These are phyloP conservation scores for Pomatostomus ruficeps DNA, from an alignment of 2,113 vertebrate species.

Conservation along the genomic window DNA sequence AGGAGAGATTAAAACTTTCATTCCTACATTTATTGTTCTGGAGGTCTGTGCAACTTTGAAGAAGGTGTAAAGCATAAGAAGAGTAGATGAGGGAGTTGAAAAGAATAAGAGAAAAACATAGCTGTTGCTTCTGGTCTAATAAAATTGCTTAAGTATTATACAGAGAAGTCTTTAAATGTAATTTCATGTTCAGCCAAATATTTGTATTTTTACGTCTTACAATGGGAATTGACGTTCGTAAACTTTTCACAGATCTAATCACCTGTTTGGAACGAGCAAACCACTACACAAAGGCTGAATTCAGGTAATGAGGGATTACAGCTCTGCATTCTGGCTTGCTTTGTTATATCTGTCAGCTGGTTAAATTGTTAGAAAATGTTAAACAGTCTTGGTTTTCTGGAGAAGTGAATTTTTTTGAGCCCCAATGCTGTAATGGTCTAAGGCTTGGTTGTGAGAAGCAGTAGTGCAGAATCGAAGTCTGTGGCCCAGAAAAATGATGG, in stretches of 20 bases:
- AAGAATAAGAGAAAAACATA: not conserved
- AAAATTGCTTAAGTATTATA: not conserved
- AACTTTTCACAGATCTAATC: constrained; percentile 78
- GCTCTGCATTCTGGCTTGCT: not conserved
- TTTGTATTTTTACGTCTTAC: not conserved
- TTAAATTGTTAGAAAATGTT: not conserved
- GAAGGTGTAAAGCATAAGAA: not conserved
- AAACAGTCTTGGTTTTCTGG: not conserved
- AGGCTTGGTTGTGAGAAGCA: not conserved
- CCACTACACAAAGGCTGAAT: constrained; percentile 72
- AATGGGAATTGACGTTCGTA: not conserved
- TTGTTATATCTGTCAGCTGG: not conserved
- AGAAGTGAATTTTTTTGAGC: not conserved
- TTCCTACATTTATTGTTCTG: not conserved
- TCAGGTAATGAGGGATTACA: constrained; percentile 74
- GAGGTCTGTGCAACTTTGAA: not conserved
- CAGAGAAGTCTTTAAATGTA: not conserved
- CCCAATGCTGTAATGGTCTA: not conserved
- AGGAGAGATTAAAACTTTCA: not conserved
- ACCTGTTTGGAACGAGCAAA: constrained; percentile 81
- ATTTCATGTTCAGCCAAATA: not conserved
- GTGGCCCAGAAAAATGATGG: not conserved
- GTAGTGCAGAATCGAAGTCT: not conserved
- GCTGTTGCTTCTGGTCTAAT: not conserved
- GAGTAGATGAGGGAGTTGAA: not conserved